Evolutionary conservation across 2,888 invertebrate genomes (phyloP).

Genomic region (Aphodius sticticus): DNA sequence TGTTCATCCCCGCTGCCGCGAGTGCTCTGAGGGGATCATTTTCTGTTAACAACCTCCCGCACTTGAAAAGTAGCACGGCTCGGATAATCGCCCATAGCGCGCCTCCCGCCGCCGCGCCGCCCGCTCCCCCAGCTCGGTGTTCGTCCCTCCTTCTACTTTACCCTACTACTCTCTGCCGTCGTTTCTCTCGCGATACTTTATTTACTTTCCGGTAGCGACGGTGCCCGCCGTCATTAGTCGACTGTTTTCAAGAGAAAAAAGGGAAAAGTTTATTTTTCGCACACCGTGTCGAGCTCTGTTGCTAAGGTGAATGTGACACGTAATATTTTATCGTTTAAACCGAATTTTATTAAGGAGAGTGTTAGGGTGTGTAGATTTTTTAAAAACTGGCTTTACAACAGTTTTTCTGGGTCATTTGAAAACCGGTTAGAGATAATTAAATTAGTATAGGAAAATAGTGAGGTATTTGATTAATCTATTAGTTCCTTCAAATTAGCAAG

Average conservation of each 20-base stretch:
- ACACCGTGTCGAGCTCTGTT: background rate
- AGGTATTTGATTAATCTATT: too few relatives aligned
- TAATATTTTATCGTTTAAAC: background rate
- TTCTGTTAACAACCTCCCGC: constrained; percentile 24
- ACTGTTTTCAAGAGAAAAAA: constrained; percentile 4
- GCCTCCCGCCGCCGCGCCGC: background rate
- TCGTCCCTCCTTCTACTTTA: background rate
- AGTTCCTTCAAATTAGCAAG: too few relatives aligned
- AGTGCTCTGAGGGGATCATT: constrained; percentile 21
- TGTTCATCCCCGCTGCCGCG: background rate
- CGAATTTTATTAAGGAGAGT: background rate
- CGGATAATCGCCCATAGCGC: constrained; percentile 4
- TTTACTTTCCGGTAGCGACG: background rate
- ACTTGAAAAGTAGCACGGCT: constrained; percentile 4
- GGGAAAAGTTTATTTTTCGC: background rate
- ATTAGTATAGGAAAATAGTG: too few relatives aligned
- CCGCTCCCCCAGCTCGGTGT: background rate
- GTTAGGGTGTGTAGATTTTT: too few relatives aligned
- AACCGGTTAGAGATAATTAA: too few relatives aligned
- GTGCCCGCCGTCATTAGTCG: background rate
- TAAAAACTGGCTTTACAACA: too few relatives aligned
- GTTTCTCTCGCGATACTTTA: constrained; percentile 4
- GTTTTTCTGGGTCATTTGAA: too few relatives aligned
- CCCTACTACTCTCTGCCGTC: background rate
- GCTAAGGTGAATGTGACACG: background rate